These are phyloP conservation scores for Lagopus leucura DNA, from an alignment of 2,113 vertebrate genomes.

Conservation along the genomic window DNA sequence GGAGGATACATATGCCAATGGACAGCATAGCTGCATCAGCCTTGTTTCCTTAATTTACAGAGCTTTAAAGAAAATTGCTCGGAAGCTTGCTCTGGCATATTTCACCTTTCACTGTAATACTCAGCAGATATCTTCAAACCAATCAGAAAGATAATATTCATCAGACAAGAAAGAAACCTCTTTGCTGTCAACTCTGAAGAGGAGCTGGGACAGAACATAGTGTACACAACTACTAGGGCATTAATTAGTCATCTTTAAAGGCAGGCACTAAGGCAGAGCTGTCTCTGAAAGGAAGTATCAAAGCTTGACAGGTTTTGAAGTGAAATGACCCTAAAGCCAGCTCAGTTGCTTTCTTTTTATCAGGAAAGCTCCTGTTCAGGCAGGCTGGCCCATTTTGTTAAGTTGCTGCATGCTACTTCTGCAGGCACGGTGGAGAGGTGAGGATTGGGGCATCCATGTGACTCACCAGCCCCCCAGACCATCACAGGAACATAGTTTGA, in stretches of 20 bases:
- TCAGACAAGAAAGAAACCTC: neutral
- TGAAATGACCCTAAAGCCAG: neutral
- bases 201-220: neutral
- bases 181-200: neutral
- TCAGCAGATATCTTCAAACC: neutral
- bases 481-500: neutral
- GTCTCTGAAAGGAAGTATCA: neutral
- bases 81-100: neutral
- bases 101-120: neutral
- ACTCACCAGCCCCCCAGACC: constrained; percentile 9
- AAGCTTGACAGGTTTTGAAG: neutral
- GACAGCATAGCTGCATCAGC: neutral
- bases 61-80: neutral
- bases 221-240: neutral
- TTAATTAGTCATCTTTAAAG: neutral
- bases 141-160: neutral
- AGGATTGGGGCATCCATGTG: neutral
- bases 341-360: neutral
- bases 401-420: neutral
- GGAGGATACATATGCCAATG: neutral
- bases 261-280: neutral
- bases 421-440: neutral
- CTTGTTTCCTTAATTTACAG: neutral
- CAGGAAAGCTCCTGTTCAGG: neutral
- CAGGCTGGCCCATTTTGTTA: neutral